A percentile compares a stretch with the other conserved stretches of the same genome.
Evolutionary conservation across 2,113 vertebrate genomes (phyloP).

Genomic region (Pitta sordida): DNA sequence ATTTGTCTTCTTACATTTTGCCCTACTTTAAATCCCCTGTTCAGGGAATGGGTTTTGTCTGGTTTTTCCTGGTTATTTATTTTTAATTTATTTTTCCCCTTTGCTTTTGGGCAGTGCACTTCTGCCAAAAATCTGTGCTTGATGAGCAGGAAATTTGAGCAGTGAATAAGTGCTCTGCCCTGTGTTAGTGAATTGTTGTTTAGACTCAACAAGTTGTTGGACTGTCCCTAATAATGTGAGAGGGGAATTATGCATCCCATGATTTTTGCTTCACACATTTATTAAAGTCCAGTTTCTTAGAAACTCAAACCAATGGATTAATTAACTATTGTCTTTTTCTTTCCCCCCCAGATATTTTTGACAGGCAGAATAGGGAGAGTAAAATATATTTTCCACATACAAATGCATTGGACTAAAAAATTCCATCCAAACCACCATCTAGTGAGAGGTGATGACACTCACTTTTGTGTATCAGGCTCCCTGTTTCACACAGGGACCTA

Average conservation of each 20-base stretch:
- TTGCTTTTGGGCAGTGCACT: not conserved
- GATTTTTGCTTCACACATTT: not conserved
- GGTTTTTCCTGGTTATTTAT: not conserved
- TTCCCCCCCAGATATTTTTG: not conserved
- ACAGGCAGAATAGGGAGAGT: not conserved
- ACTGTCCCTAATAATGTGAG: not conserved
- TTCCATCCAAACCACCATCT: too few species aligned
- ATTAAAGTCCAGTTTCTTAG: not conserved
- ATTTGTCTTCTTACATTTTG: not conserved
- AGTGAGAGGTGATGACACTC: not conserved
- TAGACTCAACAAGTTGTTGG: not conserved
- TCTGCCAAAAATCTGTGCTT: not conserved
- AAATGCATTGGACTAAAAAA: not conserved
- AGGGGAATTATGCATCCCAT: not conserved
- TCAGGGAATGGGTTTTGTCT: not conserved
- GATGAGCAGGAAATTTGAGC: not conserved
- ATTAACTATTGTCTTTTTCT: not conserved
- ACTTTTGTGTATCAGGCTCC: not conserved
- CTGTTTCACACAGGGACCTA: not conserved
- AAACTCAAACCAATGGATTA: not conserved
- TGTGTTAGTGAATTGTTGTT: not conserved
- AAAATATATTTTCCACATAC: not conserved
- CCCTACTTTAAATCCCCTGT: not conserved
- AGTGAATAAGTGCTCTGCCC: not conserved
- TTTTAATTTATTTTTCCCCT: accelerated